phyloP scores from a whole-genome alignment of 2,113 vertebrate genomes.

The Aspidoscelis tigris region DNA sequence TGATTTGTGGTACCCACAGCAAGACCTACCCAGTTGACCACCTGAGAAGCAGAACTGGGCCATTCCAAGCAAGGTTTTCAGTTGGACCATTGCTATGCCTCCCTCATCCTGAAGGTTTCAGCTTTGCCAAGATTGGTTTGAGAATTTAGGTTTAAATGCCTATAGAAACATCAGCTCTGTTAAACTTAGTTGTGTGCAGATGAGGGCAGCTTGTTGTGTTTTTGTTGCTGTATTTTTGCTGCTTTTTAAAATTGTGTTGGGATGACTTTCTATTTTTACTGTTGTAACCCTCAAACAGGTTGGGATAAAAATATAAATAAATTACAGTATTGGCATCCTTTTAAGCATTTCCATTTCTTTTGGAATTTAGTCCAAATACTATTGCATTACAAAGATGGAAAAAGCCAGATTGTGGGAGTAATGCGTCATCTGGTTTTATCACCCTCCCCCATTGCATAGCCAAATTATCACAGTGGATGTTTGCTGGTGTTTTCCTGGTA shows the following conservation, averaged over 20 bases:
- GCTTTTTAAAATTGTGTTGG: background rate
- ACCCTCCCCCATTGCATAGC: slow-evolving; percentile 17
- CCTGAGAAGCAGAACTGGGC: no score
- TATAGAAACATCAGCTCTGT: background rate
- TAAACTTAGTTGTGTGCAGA: slow-evolving; percentile 3
- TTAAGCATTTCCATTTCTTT: background rate
- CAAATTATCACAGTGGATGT: background rate
- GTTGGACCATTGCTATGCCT: no score
- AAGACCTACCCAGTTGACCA: no score
- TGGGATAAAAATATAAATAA: no score
- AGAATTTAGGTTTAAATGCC: background rate
- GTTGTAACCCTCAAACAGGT: no score
- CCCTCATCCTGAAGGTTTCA: no score
- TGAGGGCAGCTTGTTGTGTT: background rate
- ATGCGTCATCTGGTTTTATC: background rate
- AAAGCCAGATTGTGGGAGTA: background rate
- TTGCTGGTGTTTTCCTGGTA: background rate
- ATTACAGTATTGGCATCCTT: background rate
- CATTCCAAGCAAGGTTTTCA: no score
- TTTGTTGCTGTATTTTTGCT: background rate
- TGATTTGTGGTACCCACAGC: no score
- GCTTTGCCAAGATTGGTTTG: background rate
- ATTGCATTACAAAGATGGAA: slow-evolving; percentile 5
- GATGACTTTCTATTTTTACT: background rate
- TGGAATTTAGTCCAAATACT: background rate